Evolutionary conservation across 2,797 vertebrate species (phyloP).

Genomic region (Hozukius guyotensis): DNA sequence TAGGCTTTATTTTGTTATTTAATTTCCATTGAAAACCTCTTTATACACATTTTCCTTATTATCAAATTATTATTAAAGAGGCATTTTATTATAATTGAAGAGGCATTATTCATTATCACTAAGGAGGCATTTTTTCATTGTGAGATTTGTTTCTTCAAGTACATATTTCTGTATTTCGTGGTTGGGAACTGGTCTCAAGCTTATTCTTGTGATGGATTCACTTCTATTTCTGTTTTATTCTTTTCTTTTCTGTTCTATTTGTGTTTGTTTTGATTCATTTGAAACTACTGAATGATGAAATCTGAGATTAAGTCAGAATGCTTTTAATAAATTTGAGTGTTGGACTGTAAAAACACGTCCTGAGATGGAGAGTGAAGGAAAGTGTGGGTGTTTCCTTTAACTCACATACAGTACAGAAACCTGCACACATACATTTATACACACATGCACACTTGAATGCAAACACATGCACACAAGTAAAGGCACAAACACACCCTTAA

Average conservation of each 20-base stretch:
- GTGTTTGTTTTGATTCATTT: conserved; percentile 1
- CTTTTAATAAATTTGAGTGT: not conserved
- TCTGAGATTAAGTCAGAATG: not conserved
- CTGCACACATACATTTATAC: not conserved
- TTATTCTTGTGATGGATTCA: not conserved
- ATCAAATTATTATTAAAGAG: not conserved
- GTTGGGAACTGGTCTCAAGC: not conserved
- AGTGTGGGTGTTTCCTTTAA: conserved; percentile 1
- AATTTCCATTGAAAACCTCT: not conserved
- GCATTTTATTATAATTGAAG: not conserved
- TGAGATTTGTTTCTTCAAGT: not conserved
- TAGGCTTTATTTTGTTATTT: no score
- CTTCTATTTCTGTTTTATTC: not conserved
- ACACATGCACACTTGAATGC: not conserved
- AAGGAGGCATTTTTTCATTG: not conserved
- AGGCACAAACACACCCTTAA: conserved; percentile 1
- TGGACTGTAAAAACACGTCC: not conserved
- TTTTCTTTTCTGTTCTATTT: not conserved
- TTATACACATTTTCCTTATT: not conserved
- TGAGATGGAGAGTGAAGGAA: not conserved
- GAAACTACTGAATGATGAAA: conserved; percentile 22
- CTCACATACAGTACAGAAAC: not conserved
- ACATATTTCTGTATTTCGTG: not conserved
- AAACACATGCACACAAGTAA: not conserved
- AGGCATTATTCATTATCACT: not conserved